Conservation (phyloP, 2,113 vertebrate genomes). For the Lutjanus erythropterus region DNA sequence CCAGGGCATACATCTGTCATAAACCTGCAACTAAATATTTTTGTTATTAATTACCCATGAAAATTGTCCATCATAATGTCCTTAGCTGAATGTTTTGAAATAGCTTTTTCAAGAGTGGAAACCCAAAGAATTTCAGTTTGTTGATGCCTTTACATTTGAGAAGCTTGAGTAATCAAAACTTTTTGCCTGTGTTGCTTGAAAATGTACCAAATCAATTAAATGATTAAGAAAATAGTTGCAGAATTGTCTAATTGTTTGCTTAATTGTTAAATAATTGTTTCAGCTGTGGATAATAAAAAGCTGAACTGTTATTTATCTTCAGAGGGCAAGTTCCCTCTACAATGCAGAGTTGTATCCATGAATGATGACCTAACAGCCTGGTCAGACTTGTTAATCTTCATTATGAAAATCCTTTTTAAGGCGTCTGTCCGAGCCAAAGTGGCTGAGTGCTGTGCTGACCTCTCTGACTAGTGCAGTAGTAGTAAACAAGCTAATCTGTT, state of each 20-base stretch:
- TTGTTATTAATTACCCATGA: background rate
- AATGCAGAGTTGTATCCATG: background rate
- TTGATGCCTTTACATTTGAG: background rate
- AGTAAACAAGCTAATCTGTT: constrained; percentile 61
- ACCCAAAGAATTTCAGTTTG: background rate
- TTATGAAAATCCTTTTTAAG: constrained; percentile 51
- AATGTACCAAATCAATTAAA: background rate
- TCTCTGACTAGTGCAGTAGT: background rate
- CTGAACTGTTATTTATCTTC: background rate
- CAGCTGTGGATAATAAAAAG: background rate
- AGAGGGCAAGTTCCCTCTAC: background rate
- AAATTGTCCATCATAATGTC: background rate
- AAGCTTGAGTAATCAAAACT: background rate
- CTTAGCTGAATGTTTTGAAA: no score
- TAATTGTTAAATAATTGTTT: background rate
- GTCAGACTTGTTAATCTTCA: constrained; percentile 35
- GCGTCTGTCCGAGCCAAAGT: constrained; percentile 17
- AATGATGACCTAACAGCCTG: constrained; percentile 14
- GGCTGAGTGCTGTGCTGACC: constrained; percentile 8
- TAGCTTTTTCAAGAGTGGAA: background rate
- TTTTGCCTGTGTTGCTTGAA: no score
- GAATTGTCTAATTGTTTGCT: background rate
- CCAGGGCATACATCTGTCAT: background rate
- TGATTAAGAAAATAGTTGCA: background rate
- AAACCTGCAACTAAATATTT: background rate